Base-by-base conservation (phyloP, 2,797 vertebrate species). In the Gymnodraco acuticeps region DNA sequence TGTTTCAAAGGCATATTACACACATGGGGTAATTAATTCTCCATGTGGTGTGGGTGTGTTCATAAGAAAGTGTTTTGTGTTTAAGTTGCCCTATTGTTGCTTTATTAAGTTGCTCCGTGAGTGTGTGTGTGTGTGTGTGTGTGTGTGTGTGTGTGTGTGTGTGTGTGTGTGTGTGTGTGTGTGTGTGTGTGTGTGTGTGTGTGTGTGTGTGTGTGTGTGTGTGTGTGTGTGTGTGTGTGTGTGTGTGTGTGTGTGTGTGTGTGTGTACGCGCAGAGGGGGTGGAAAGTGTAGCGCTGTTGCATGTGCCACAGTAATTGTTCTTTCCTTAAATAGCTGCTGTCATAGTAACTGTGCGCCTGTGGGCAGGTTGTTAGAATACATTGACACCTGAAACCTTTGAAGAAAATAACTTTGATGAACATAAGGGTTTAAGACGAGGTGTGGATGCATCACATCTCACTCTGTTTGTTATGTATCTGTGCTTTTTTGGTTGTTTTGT, bases 271-370 rank as follows among this genome's bases (percentile, higher is more conserved):
- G 7, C 17, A 11, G 81, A 79, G 86, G 72, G 82, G 91, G 88
- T 45, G 84, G 85, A 75, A 77, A 31, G 77, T 83, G 83, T 77
- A 79, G 83, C 70, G 33, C 79, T 23, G 73, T 78, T 81, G 83
- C 84, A 80, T 88, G 88, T 79, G 87, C 87, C 87, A 82, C 88
- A 77, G 89, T 92, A 89, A 93, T 92, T 92, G 89, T 90, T 91
- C 88, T 89, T 93, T 94, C 92, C 89, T 87, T 88, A 93, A 92
- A 93, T 94, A 94, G 90, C 89, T 89, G 92, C 92, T 93, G 93
- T 93, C 93, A 93, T 94, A 93, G 92, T 91, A 91, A 94, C 91
- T 82, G 87, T 12, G 60, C 75, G 90, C 87, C 87, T 66, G 88
- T 89, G 86, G 88, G 89, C 79, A 88, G 84, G 84, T 88, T 91